A percentile compares a stretch with the other conserved stretches of the same genome.
Conservation (phyloP, 1,140 invertebrate genomes). For the Drosophila takahashii region DNA sequence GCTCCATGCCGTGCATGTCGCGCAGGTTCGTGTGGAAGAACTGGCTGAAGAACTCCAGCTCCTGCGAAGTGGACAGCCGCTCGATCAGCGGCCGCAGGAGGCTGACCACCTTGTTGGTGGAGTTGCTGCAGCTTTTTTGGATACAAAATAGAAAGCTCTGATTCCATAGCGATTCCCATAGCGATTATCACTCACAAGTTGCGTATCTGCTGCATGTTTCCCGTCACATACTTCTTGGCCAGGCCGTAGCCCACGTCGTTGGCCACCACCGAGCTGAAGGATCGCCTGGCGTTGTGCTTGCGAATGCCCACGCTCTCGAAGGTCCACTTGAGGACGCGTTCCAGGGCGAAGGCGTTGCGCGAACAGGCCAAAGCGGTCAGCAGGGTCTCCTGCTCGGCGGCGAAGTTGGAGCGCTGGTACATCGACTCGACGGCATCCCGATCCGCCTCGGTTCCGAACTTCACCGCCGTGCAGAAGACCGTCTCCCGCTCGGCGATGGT, state of each 20-base stretch:
- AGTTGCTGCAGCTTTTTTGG: slow-evolving; percentile 14
- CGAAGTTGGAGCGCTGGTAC: slow-evolving; percentile 1
- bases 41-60: neutral
- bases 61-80: neutral
- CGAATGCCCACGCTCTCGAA: slow-evolving; percentile 2
- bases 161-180: too few relatives aligned
- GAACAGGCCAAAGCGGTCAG: slow-evolving; percentile 14
- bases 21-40: neutral
- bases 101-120: slow-evolving; percentile 1
- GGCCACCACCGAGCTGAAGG: slow-evolving; percentile 1
- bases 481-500: slow-evolving; percentile 8
- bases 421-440: neutral
- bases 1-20: neutral
- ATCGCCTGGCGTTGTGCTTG: neutral
- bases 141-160: neutral
- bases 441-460: slow-evolving; percentile 7
- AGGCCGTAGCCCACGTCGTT: neutral
- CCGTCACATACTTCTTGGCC: neutral
- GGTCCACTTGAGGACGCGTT: neutral
- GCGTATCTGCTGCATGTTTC: neutral
- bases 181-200: slow-evolving; percentile 1
- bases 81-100: slow-evolving; percentile 6
- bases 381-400: slow-evolving; percentile 12
- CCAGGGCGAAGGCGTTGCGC: neutral
- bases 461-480: slow-evolving; percentile 13